A percentile compares a stretch with the other conserved stretches of the same genome.
These are phyloP conservation scores for Echinometra lucunter DNA, from an alignment of 53 echinoderm and acorn worm genomes.

Conservation along the genomic window DNA sequence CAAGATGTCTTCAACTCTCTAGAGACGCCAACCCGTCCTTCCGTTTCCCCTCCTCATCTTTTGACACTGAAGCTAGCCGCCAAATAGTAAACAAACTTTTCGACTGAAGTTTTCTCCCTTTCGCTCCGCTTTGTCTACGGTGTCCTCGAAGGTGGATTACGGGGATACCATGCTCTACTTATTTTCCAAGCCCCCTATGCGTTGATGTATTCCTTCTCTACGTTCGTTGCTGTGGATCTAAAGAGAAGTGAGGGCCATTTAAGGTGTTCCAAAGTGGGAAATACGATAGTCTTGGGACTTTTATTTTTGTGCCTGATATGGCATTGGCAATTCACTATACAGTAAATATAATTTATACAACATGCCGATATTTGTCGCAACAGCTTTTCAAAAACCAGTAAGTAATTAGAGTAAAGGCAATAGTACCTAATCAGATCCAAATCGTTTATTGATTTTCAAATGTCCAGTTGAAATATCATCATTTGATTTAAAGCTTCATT, in stretches of 20 bases:
- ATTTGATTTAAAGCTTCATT: too few species aligned
- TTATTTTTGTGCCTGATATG: neutral
- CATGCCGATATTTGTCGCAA: neutral
- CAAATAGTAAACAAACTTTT: slow-evolving; percentile 69
- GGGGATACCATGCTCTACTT: slow-evolving; percentile 62
- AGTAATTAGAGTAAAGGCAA: neutral
- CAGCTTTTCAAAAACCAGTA: neutral
- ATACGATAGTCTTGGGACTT: neutral
- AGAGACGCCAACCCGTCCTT: slow-evolving; percentile 42
- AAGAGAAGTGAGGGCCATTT: neutral
- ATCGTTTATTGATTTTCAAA: neutral
- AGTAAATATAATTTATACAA: neutral
- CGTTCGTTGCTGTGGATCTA: slow-evolving; percentile 7
- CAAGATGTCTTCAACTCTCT: neutral
- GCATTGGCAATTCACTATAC: neutral
- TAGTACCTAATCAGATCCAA: too few species aligned
- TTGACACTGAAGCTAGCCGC: slow-evolving; percentile 66
- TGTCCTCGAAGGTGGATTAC: slow-evolving; percentile 63
- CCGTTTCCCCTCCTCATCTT: slow-evolving; percentile 66
- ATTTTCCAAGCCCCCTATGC: slow-evolving; percentile 38
- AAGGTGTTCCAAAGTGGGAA: neutral
- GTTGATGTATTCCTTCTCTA: slow-evolving; percentile 44
- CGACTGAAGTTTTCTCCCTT: slow-evolving; percentile 62
- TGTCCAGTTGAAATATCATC: too few species aligned
- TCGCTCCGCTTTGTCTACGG: slow-evolving; percentile 70